Evolutionary conservation across 2,113 vertebrate species (phyloP).

Genomic region (Gavia stellata): DNA sequence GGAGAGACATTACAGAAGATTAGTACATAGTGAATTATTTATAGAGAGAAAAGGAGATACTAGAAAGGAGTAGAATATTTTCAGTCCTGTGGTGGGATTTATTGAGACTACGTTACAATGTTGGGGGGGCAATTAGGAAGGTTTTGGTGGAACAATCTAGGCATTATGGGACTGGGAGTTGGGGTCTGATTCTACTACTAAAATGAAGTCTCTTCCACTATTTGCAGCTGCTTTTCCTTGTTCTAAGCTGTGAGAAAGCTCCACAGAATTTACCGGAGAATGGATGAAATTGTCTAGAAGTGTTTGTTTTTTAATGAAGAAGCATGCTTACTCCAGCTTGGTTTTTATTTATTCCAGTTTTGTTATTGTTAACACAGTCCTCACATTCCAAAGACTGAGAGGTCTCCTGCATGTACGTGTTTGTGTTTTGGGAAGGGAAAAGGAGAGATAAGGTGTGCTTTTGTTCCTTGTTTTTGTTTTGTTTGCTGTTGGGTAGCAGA

Average conservation of each 20-base stretch:
- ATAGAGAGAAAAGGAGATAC: neutral
- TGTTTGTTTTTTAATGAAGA: neutral
- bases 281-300: neutral
- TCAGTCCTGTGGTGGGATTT: neutral
- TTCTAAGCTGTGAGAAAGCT: neutral
- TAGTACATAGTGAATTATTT: slow-evolving; percentile 35
- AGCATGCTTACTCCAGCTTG: neutral
- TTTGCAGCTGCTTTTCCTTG: neutral
- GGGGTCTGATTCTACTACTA: neutral
- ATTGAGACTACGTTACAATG: neutral
- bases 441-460: neutral
- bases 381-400: neutral
- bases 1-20: slow-evolving; percentile 29
- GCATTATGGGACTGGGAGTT: neutral
- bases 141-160: neutral
- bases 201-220: neutral
- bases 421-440: slow-evolving; percentile 1
- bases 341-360: neutral
- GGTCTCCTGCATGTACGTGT: neutral
- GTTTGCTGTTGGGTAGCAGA: neutral
- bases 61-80: neutral
- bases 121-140: neutral
- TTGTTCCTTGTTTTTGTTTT: slow-evolving; percentile 18
- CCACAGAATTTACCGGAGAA: neutral
- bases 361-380: neutral